Percentiles rank a stretch among this genome's conserved stretches.
phyloP scores from a whole-genome alignment of 2,888 invertebrate genomes.

The Loripinus fragilis region DNA sequence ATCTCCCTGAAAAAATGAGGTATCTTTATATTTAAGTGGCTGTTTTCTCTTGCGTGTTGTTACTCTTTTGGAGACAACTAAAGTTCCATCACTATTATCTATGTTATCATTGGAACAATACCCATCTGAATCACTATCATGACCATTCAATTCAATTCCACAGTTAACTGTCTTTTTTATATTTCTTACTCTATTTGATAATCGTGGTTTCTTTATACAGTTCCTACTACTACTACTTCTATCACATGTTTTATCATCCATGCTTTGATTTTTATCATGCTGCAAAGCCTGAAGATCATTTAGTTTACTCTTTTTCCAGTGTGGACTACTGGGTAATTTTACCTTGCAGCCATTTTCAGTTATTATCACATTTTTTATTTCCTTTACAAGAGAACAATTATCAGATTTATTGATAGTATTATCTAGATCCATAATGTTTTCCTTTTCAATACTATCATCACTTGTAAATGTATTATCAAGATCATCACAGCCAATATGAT shows the following conservation, averaged over 20 bases:
- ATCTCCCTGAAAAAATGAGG: conserved; percentile 59
- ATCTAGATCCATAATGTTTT: conserved; percentile 11
- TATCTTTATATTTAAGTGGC: conserved; percentile 57
- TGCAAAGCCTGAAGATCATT: conserved; percentile 31
- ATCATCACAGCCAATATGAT: conserved; percentile 62
- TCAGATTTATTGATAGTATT: conserved; percentile 11
- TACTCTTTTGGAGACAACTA: conserved; percentile 33
- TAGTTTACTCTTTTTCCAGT: conserved; percentile 53
- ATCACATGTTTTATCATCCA: conserved; percentile 19
- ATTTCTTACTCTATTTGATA: background rate
- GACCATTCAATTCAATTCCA: conserved; percentile 31
- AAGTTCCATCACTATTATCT: conserved; percentile 55
- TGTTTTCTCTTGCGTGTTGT: conserved; percentile 51
- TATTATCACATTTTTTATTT: conserved; percentile 31
- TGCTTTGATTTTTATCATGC: conserved; percentile 8
- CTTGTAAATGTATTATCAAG: conserved; percentile 48
- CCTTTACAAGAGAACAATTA: background rate
- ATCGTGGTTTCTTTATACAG: conserved; percentile 12
- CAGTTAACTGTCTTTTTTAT: background rate
- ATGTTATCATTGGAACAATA: conserved; percentile 19
- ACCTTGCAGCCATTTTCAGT: conserved; percentile 32
- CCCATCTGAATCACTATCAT: conserved; percentile 31
- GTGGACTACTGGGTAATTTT: conserved; percentile 40
- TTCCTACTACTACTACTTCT: background rate
- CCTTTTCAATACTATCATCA: conserved; percentile 47